Evolutionary conservation across 2,113 vertebrate genomes (phyloP).

Genomic region (Progne subis): DNA sequence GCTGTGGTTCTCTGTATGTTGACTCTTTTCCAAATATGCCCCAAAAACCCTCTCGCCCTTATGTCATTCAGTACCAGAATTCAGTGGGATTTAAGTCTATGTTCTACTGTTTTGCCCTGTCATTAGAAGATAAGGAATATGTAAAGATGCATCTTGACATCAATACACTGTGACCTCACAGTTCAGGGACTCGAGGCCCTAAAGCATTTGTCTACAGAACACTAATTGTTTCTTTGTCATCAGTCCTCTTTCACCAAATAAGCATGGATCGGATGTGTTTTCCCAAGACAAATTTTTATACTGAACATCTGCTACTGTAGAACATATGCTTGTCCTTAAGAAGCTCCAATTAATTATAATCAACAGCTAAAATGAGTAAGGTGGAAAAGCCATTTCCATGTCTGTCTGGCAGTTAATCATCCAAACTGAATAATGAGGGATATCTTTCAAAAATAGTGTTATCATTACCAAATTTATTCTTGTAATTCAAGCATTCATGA

Average conservation of each 20-base stretch:
- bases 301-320: neutral
- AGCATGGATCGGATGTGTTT: neutral
- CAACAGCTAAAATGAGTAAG: neutral
- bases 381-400: neutral
- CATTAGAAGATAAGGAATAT: neutral
- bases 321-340: neutral
- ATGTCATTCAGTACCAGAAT: neutral
- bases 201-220: neutral
- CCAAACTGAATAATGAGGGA: neutral
- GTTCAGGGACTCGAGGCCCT: neutral
- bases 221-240: neutral
- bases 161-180: neutral
- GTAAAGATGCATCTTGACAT: neutral
- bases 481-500: neutral
- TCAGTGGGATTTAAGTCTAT: neutral
- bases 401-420: neutral
- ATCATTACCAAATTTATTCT: neutral
- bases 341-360: neutral
- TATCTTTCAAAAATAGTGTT: neutral
- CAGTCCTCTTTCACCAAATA: neutral
- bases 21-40: neutral
- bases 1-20: neutral
- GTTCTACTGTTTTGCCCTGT: neutral
- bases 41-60: neutral
- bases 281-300: neutral